These are phyloP conservation scores for Kuschelorhynchus macadamiae DNA, from an alignment of 2,888 invertebrate species.

Conservation along the genomic window DNA sequence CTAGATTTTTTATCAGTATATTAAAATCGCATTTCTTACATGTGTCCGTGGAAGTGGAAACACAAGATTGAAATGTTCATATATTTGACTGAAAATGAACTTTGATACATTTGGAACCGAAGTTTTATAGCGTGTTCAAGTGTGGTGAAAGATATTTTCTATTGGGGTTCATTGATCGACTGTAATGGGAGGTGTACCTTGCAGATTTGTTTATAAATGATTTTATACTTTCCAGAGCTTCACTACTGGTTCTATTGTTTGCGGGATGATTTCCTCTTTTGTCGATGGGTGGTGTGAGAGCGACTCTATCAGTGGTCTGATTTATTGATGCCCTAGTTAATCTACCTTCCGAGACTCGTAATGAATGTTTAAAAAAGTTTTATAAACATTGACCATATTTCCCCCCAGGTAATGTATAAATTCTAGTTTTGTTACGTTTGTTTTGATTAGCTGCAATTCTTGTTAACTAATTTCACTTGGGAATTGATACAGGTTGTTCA, in stretches of 20 bases:
- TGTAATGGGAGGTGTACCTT: conserved; percentile 4
- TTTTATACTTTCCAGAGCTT: not conserved
- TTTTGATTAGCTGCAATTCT: not conserved
- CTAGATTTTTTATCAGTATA: not conserved
- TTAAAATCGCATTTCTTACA: conserved; percentile 4
- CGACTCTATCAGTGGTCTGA: not conserved
- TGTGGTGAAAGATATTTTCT: not conserved
- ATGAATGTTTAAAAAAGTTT: not conserved
- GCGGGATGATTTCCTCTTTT: conserved; percentile 4
- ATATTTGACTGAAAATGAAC: not conserved
- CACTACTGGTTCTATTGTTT: conserved; percentile 1
- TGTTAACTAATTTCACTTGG: not conserved
- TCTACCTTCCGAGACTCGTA: conserved; percentile 6
- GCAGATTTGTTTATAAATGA: conserved; percentile 2
- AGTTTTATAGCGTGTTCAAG: not conserved
- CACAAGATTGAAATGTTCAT: not conserved
- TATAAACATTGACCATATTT: not conserved
- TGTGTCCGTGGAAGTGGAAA: not conserved
- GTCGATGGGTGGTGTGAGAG: not conserved
- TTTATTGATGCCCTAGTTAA: conserved; percentile 6
- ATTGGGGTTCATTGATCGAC: conserved; percentile 2
- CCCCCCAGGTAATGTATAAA: conserved; percentile 1
- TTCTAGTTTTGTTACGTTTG: conserved; percentile 2
- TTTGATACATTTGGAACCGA: not conserved
- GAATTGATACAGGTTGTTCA: not conserved